A percentile compares a stretch with the other conserved stretches of the same genome.
Evolutionary conservation across 92 coral and sea anemone genomes (phyloP).

Genomic region (Umimayanthus kanabou): DNA sequence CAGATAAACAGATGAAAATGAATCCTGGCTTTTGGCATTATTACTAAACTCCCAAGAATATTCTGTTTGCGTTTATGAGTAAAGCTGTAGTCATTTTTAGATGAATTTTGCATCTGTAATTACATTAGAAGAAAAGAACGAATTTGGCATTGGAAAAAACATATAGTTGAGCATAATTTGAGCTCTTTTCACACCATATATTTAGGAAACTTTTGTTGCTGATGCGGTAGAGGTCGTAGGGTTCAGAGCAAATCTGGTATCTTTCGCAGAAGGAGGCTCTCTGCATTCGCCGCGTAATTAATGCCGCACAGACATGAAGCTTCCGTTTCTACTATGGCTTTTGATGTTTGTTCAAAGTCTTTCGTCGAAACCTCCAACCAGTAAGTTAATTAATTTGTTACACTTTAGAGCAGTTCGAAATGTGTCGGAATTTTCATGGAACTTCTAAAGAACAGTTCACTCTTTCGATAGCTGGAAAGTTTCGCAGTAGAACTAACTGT

Average conservation of each 20-base stretch:
- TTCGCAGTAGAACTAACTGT: neutral
- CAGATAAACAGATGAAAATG: neutral
- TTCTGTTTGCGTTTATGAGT: slow-evolving; percentile 1
- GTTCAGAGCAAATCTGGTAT: slow-evolving; percentile 3
- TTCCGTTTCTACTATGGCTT: neutral
- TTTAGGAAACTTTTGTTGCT: neutral
- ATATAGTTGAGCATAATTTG: neutral
- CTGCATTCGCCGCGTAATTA: neutral
- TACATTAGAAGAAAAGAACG: neutral
- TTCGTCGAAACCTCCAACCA: neutral
- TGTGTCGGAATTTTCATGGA: too few relatives aligned
- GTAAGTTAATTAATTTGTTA: neutral
- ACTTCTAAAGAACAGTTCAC: neutral
- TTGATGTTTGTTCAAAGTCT: neutral
- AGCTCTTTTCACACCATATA: neutral
- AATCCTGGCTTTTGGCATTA: neutral
- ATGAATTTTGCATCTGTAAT: neutral
- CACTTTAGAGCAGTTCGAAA: neutral
- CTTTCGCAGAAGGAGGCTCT: neutral
- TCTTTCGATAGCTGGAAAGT: neutral
- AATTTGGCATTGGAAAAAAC: neutral
- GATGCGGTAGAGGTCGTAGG: slow-evolving; percentile 3
- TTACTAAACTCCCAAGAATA: neutral
- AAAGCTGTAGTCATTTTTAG: neutral
- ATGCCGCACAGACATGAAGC: neutral